Base-by-base conservation (phyloP, 2,888 invertebrate genomes). In the Phasia obesa region DNA sequence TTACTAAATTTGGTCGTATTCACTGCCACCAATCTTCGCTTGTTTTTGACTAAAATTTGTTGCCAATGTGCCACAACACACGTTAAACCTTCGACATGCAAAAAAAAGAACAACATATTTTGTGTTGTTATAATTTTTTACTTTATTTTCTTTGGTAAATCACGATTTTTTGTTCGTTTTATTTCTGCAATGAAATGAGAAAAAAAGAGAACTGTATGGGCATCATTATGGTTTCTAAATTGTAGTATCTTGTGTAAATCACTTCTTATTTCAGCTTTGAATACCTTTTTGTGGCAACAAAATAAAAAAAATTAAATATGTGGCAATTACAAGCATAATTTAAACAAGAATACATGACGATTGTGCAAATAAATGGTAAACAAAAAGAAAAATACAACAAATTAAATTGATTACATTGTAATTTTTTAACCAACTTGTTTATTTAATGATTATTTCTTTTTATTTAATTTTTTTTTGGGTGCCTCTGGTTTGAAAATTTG, bases 151-250 rank as follows among this genome's bases (percentile, higher is more conserved):
- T 73, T 67, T 80, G 38, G 80, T 38, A 75, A 70, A 69, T 81
- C 80, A 81, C 80, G 80, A 75, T 42, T 70, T 64, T 75, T 81
- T 62, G 31, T 74, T 74, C 49, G 55, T 47, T 62, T 74, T 67
- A 57, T 60, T 62, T 74, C 69, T 47, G 6, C 44, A 47, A 64
- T 49, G n/a, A 67, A 76, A 57, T 60, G 7, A 44, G 15, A 17
- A 55, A 69, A 51, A 69, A 47, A 57, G 19, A 23, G 11, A 44
- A 74, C 27, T 27, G 49, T 57, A 62, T 70, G 80, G 74, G 42
- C 80, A 80, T 80, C 80, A 70, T 75, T 81, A 81, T 81, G 71
- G 65, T 67, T 73, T 71, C 57, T 42, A 80, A 69, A 67, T 62
- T 80, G 38, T 62, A 25, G 62, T 64, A 65, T 65, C 69, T 75